Evolutionary conservation across 2,113 vertebrate species (phyloP), one percentile per base, ranked within the genome.

Genomic region (Pseudorhombus dupliciocellatus): DNA sequence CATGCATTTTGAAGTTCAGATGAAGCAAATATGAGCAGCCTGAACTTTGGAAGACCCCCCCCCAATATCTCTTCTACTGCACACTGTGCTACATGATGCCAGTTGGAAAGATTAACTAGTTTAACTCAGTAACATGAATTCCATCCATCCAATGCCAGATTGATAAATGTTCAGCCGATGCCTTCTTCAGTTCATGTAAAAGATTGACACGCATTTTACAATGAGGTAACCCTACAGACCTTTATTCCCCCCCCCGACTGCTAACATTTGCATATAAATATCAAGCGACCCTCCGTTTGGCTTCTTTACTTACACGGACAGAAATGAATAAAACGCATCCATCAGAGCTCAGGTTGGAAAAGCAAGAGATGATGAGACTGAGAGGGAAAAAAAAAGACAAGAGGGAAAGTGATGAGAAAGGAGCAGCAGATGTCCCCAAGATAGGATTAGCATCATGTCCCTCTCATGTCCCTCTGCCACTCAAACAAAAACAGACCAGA

Each of bases 191-290:
- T 50, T 21, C n/a, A 21, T 50, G 48, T 50, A 50, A 50, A 50
- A 21, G 48, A 7, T 50, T 50, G n/a, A 50, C 3, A 10, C 21
- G 48, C 48, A 50, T 21, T 9, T 52, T 24, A 52, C 12, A 56
- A 56, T 30, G 54, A 56, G 26, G 16, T 30, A 26, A 18, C 54
- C 26, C 22, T 28, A 26, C 28, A 54, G 14, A 56, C 1, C 18
- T 56, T 30, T 20, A 22, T 52, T 52, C 5, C 24, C 50, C 5
- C 22, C 24, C 8, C n/a, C n/a, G n/a, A n/a, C 15, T 12, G 52
- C 24, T 26, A 25, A 26, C 24, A 54, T 54, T 28, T 54, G 52
- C 52, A 54, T 54, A 26, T 26, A 54, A 30, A 56, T n/a, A 56
- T 30, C 18, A 56, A 56, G 9, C 30, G 25, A 30, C 54, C 54